Percentiles rank a stretch among this genome's conserved stretches.
phyloP scores from a whole-genome alignment of 2,888 invertebrate species.

The Andrena camellia region DNA sequence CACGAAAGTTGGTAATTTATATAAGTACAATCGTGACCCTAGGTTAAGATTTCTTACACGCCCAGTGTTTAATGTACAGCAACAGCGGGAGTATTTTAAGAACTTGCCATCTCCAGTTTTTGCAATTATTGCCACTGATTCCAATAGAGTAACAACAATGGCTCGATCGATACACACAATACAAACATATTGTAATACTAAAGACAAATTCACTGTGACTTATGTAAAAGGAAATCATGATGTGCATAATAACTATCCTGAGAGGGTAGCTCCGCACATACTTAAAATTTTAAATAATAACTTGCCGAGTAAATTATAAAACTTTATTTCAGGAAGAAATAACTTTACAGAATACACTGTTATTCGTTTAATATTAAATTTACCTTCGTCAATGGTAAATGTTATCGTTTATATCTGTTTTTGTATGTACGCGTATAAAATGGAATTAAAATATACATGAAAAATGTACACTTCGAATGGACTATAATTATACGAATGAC shows the following conservation, averaged over 20 bases:
- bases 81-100: conserved; percentile 44
- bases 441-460: conserved; percentile 10
- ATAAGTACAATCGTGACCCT: conserved; percentile 87
- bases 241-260: conserved; percentile 88
- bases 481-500: conserved; percentile 9
- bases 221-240: conserved; percentile 88
- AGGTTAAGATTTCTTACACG: conserved; percentile 84
- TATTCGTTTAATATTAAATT: conserved; percentile 1
- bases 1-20: conserved; percentile 84
- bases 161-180: accelerated
- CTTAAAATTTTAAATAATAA: conserved; percentile 84
- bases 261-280: conserved; percentile 86
- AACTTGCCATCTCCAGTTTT: conserved; percentile 62
- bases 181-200: background rate
- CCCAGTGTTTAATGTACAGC: conserved; percentile 70
- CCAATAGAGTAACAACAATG: accelerated
- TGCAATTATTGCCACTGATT: conserved; percentile 50
- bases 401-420: background rate
- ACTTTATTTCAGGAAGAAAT: conserved; percentile 17
- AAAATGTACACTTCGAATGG: conserved; percentile 9
- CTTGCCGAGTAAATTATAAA: conserved; percentile 71
- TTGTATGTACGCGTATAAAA: conserved; percentile 8
- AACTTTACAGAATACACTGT: conserved; percentile 6
- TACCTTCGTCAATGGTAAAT: conserved; percentile 2
- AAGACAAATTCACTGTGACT: conserved; percentile 44